A percentile compares a stretch with the other conserved stretches of the same genome.
Evolutionary conservation across 2,797 vertebrate genomes (phyloP).

Genomic region (Myotis vivesi): DNA sequence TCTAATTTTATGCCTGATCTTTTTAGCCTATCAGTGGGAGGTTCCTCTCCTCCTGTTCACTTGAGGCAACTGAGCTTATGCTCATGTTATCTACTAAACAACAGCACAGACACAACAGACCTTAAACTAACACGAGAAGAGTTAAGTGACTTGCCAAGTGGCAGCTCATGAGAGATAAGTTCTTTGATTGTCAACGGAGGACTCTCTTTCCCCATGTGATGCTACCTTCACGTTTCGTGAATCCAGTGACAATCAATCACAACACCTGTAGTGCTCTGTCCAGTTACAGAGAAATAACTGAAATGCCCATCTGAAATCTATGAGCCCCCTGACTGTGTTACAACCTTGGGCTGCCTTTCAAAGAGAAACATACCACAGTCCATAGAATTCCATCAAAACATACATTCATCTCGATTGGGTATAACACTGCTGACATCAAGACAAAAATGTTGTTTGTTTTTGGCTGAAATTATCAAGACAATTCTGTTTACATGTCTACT

Average conservation of each 20-base stretch:
- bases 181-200: not conserved
- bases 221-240: constrained; percentile 20
- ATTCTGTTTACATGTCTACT: not conserved
- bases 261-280: constrained; percentile 9
- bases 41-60: not conserved
- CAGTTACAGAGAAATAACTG: constrained; percentile 40
- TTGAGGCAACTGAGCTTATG: not conserved
- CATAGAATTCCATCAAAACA: constrained; percentile 46
- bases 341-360: constrained; percentile 26
- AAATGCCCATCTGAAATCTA: constrained; percentile 55
- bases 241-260: constrained; percentile 37
- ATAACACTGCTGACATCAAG: not conserved
- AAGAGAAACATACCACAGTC: not conserved
- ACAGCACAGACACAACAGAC: not conserved
- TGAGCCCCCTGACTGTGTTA: constrained; percentile 26
- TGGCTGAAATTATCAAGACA: constrained; percentile 34
- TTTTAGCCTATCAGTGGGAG: not conserved
- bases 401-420: not conserved
- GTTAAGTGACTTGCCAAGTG: not conserved
- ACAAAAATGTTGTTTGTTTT: not conserved
- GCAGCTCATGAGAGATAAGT: not conserved
- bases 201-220: not conserved
- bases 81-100: not conserved
- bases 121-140: not conserved
- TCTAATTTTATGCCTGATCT: not conserved